These are phyloP conservation scores for Nycticorax nycticorax DNA, from an alignment of 2,113 vertebrate genomes.

Conservation along the genomic window DNA sequence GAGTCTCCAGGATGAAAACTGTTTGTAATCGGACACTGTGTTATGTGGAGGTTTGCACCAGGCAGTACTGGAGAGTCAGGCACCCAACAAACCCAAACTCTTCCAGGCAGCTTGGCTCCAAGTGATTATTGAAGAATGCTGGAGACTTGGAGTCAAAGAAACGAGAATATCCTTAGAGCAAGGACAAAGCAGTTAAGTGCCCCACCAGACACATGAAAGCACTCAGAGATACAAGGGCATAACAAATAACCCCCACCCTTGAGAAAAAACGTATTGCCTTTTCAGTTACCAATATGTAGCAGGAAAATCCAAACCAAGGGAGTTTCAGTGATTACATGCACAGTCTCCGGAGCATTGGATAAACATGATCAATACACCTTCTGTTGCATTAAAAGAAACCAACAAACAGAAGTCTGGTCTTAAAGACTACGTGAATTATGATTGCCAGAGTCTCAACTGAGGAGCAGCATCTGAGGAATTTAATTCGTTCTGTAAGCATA, in stretches of 20 bases:
- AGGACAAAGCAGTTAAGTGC: neutral
- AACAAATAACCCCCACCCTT: neutral
- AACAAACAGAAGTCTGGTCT: neutral
- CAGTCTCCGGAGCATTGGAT: neutral
- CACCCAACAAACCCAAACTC: neutral
- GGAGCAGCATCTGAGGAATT: neutral
- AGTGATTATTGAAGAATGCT: constrained; percentile 46
- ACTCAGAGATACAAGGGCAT: neutral
- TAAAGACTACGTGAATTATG: neutral
- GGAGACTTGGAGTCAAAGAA: constrained; percentile 12
- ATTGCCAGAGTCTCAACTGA: neutral
- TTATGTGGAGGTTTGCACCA: neutral
- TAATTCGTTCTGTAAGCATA: neutral
- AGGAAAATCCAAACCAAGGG: neutral
- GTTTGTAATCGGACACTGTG: neutral
- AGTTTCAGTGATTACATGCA: neutral
- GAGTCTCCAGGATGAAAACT: neutral
- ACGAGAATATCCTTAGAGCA: neutral
- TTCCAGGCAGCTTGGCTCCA: constrained; percentile 37
- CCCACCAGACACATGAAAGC: neutral
- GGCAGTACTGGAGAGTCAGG: neutral
- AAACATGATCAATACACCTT: neutral
- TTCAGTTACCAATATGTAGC: neutral
- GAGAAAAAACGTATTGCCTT: neutral
- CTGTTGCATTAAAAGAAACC: neutral